Conservation (phyloP, 1,140 invertebrate genomes). For the Pseudomyrmex cubaensis region DNA sequence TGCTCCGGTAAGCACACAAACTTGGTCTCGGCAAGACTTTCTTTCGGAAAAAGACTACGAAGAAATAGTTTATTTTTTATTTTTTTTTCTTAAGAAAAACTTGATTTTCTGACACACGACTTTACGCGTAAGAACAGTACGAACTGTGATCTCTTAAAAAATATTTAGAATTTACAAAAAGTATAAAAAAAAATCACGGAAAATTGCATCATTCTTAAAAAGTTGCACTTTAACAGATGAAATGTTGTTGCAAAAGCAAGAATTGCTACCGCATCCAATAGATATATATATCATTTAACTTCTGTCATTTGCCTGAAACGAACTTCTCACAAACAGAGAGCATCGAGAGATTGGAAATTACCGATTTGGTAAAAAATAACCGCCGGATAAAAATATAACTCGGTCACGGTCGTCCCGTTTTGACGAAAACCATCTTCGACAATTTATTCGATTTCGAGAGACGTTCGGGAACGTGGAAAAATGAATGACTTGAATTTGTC, state of each 20-base stretch:
- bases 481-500: conserved; percentile 6
- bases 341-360: conserved; percentile 1
- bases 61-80: background rate
- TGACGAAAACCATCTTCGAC: background rate
- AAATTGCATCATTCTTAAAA: no score
- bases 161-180: no score
- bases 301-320: background rate
- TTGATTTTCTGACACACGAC: no score
- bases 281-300: no score
- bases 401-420: no score
- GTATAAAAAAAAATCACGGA: no score
- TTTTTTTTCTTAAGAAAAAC: no score
- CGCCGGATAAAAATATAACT: conserved; percentile 23
- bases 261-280: no score
- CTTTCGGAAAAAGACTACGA: background rate
- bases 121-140: no score
- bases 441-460: conserved; percentile 2
- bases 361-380: background rate
- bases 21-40: background rate
- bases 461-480: background rate
- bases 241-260: no score
- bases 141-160: no score
- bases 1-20: background rate
- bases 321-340: background rate
- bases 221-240: no score